Evolutionary conservation across 2,888 invertebrate genomes (phyloP).

Genomic region (Cactoblastis cactorum): DNA sequence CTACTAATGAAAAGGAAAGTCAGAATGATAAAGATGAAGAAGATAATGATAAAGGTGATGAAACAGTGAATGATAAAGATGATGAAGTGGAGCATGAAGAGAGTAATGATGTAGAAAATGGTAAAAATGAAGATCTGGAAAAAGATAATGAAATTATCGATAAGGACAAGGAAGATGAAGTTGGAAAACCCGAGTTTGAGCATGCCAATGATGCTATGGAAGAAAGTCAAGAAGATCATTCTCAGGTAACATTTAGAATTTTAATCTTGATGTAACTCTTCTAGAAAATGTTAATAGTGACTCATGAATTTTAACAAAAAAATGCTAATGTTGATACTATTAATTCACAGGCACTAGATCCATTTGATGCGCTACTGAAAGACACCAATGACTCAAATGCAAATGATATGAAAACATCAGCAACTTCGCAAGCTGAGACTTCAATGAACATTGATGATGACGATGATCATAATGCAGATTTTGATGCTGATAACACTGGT

Average conservation of each 20-base stretch:
- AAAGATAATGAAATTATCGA: too few species aligned
- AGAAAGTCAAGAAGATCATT: constrained; percentile 66
- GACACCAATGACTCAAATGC: constrained; percentile 44
- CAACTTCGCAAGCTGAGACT: constrained; percentile 33
- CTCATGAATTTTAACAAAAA: background rate
- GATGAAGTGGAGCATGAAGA: constrained; percentile 38
- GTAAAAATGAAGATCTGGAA: constrained; percentile 20
- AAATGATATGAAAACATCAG: constrained; percentile 33
- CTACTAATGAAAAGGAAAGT: constrained; percentile 26
- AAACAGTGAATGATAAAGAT: constrained; percentile 34
- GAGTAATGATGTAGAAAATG: background rate
- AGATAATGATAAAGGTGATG: constrained; percentile 37
- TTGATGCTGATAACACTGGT: constrained; percentile 38
- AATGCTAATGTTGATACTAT: too few species aligned
- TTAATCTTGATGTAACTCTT: too few species aligned
- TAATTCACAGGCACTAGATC: constrained; percentile 60
- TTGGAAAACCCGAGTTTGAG: constrained; percentile 70
- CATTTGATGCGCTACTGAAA: constrained; percentile 69
- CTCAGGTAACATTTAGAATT: constrained; percentile 47
- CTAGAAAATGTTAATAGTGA: background rate
- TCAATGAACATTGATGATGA: constrained; percentile 47
- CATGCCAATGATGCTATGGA: constrained; percentile 68
- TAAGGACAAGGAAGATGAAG: constrained; percentile 48
- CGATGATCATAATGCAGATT: constrained; percentile 46
- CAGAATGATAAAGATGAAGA: constrained; percentile 17